These are phyloP conservation scores for Bombycilla garrulus DNA, from an alignment of 2,113 vertebrate genomes.

Conservation along the genomic window DNA sequence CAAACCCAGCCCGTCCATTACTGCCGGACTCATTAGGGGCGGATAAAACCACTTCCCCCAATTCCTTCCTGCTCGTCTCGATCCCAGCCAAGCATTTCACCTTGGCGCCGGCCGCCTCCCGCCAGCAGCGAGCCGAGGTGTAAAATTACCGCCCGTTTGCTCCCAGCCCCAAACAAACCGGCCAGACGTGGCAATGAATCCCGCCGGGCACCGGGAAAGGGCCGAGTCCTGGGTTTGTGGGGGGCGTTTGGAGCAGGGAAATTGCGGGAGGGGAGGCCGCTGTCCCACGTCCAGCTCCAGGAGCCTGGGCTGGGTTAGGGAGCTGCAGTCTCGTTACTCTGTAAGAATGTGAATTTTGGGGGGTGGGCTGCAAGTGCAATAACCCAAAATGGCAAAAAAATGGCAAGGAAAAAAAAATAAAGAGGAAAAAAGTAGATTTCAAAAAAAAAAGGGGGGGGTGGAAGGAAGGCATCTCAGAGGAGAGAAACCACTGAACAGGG, in stretches of 20 bases:
- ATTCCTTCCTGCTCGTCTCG: conserved; percentile 63
- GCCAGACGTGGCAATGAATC: conserved; percentile 19
- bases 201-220: background rate
- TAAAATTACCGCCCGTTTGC: conserved; percentile 81
- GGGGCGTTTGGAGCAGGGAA: background rate
- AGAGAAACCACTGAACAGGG: fast-evolving
- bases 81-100: conserved; percentile 79
- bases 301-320: background rate
- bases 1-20: background rate
- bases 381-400: fast-evolving
- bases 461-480: too few species aligned
- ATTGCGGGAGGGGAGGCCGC: fast-evolving
- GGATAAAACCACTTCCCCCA: conserved; percentile 8
- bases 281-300: too few species aligned
- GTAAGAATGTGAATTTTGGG: fast-evolving
- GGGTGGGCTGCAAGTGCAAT: background rate
- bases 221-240: fast-evolving
- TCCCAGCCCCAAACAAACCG: conserved; percentile 26
- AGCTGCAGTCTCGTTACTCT: fast-evolving
- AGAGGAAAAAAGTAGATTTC: too few species aligned
- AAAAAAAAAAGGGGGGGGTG: too few species aligned
- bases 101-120: conserved; percentile 77
- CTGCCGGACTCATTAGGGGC: conserved; percentile 16
- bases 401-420: background rate
- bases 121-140: conserved; percentile 80